A percentile compares a stretch with the other conserved stretches of the same genome.
Evolutionary conservation across 92 coral and sea anemone genomes (phyloP).

Genomic region (Chrysogorgia sp.): DNA sequence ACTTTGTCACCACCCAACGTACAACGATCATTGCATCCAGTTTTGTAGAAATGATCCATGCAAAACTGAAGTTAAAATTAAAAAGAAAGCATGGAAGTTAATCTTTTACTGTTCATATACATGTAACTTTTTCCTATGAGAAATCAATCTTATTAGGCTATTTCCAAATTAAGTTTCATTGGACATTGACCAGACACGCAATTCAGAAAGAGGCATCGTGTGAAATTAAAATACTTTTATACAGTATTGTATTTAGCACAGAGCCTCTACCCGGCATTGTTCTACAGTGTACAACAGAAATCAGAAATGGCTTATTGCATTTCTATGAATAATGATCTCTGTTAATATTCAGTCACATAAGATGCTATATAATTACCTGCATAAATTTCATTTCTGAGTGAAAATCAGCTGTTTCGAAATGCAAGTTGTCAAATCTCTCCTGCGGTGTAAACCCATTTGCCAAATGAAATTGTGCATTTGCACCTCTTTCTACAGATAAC

Average conservation of each 20-base stretch:
- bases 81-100: neutral
- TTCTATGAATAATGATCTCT: neutral
- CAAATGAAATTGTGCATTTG: constrained; percentile 16
- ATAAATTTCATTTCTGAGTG: constrained; percentile 32
- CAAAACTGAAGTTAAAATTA: constrained; percentile 14
- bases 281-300: too few species aligned
- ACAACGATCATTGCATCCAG: constrained; percentile 16
- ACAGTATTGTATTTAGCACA: too few species aligned
- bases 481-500: constrained; percentile 31
- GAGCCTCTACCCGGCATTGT: too few species aligned
- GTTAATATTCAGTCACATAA: neutral
- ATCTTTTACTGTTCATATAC: neutral
- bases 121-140: neutral
- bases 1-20: constrained; percentile 22
- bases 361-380: neutral
- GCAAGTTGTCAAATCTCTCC: constrained; percentile 25
- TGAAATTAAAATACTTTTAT: too few species aligned
- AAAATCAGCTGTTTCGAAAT: constrained; percentile 36
- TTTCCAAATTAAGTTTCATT: too few species aligned
- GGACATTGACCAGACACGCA: too few species aligned
- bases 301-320: too few species aligned
- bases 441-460: constrained; percentile 35
- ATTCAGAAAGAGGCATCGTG: too few species aligned
- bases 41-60: constrained; percentile 21
- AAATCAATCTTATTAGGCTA: too few species aligned